Evolutionary conservation across 2,888 invertebrate genomes (phyloP), one percentile per base, ranked within the genome.

Genomic region (Aspidiotus destructor): DNA sequence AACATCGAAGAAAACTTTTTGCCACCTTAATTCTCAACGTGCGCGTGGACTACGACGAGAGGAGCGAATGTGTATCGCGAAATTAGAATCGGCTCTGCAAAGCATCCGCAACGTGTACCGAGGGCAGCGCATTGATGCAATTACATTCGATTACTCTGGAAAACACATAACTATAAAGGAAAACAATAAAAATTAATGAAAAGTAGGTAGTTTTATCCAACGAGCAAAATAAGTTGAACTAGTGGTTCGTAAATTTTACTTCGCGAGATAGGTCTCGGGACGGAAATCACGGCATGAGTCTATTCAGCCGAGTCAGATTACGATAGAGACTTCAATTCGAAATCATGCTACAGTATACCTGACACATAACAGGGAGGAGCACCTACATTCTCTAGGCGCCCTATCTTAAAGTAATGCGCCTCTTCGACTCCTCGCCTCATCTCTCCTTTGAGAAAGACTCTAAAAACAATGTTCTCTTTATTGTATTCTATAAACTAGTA

Each of bases 151-250:
- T 67, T 67, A 60, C 60, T 67, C 15, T 48, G 67, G 44, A 60
- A 60, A 60, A 58, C 48, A 58, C 67, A 67, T 60, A 60, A 67
- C 67, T 67, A 67, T 67, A 67, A 67, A 67, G 67, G 44, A 67
- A 67, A 67, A 58, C 67, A 67, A 67, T 67, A 67, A 67, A 67
- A 67, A 67, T 67, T 67, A 67, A 67, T 67, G 67, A 67, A 67
- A 67, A 67, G 67, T 57, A 28, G 60, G 67, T 44, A 67, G 52
- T 58, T 60, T 58, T 58, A 58, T 57, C 65, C 67, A 5, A 28
- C 28, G 52, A 60, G 60, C 40, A 40, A 60, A 67, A 48, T 48
- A 48, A 67, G 65, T 41, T 16, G 28, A 58, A 44, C 60, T 17
- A 67, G 67, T 58, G 67, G 60, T 67, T 67, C 67, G 44, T 42